Conservation (phyloP, 1,140 invertebrate genomes). For the Bombus cullumanus region DNA sequence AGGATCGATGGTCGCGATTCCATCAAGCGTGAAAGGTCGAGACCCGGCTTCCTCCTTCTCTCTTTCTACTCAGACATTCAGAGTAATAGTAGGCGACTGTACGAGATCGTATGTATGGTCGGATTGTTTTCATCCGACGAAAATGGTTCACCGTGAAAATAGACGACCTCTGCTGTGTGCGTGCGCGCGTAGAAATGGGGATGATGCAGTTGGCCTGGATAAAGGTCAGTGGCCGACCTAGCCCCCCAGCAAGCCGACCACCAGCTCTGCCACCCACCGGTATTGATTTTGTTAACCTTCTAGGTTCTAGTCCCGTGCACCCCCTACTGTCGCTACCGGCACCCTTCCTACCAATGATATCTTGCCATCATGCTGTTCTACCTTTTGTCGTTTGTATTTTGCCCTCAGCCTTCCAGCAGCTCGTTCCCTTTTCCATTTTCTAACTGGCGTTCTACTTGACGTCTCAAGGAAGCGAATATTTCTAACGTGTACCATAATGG, state of each 20-base stretch:
- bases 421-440: background rate
- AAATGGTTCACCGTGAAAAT: slow-evolving; percentile 65
- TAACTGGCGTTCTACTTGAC: background rate
- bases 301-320: slow-evolving; percentile 62
- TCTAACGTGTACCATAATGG: background rate
- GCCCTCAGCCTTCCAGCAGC: background rate
- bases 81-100: background rate
- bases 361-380: slow-evolving; percentile 31
- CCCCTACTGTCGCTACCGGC: slow-evolving; percentile 23
- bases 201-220: slow-evolving; percentile 78
- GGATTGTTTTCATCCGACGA: slow-evolving; percentile 63
- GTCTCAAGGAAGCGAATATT: background rate
- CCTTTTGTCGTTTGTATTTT: slow-evolving; percentile 22
- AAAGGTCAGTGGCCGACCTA: slow-evolving; percentile 79
- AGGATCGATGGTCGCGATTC: slow-evolving; percentile 17
- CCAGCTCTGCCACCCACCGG: slow-evolving; percentile 68
- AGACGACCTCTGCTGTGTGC: slow-evolving; percentile 42
- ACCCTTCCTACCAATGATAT: slow-evolving; percentile 46
- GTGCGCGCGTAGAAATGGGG: slow-evolving; percentile 68
- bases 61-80: background rate
- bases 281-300: slow-evolving; percentile 80
- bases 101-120: slow-evolving; percentile 10
- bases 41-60: slow-evolving; percentile 6
- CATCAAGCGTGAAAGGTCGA: slow-evolving; percentile 4
- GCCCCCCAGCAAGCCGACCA: slow-evolving; percentile 67